Base-by-base conservation (phyloP, 2,888 invertebrate genomes). In the Rosalia funebris region DNA sequence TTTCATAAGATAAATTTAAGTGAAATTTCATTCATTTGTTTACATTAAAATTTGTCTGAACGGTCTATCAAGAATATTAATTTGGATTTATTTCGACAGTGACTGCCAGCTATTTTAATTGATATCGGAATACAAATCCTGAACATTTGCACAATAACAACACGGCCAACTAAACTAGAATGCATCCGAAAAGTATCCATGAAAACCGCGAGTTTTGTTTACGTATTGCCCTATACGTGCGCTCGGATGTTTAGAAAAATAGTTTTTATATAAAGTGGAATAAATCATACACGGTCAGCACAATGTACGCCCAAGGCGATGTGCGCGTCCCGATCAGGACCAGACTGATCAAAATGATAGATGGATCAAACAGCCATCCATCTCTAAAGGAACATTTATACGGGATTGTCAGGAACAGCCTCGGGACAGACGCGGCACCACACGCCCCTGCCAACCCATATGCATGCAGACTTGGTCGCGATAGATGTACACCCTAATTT, bases 311-410 rank as follows among this genome's bases (percentile, higher is more conserved):
- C 61, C 46, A 20, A 58, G 58, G 64, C 58, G 41, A 55, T 48
- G 47, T 47, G 32, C 56, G 39, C 44, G 56, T 69, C 68, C 62
- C 75, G 74, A 76, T 79, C 78, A 77, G 66, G 70, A 70, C 71
- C 78, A 79, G 78, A 72, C 76, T 75, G 75, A 76, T 74, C 73
- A 64, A 74, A 75, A 78, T 79, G 79, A 79, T 79, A 76, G 77
- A 79, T 79, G 76, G 74, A 66, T 73, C 71, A 71, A 72, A 72
- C 67, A 70, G 68, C 75, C 77, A 78, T 79, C 76, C 74, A 78
- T 79, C 78, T 79, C 74, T 66, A 69, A 65, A 70, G 68, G 69
- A 71, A 66, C 72, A 75, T 76, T 76, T 75, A 72, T 73, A 72
- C 69, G 64, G 69, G 65, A 72, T 74, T 77, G 77, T 77, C 77